Conservation (phyloP, 2,888 invertebrate species). For the Julus scanicus region DNA sequence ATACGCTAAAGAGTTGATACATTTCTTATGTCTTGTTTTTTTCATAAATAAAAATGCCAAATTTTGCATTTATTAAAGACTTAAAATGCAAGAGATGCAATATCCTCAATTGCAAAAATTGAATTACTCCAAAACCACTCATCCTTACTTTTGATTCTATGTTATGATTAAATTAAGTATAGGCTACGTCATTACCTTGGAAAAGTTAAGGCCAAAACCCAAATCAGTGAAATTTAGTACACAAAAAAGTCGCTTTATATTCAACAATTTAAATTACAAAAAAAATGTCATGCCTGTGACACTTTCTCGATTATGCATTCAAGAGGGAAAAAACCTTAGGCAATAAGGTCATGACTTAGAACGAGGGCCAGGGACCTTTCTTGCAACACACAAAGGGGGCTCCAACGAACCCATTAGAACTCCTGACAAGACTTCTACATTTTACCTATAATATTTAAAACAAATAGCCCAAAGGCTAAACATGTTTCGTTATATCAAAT, state of each 20-base stretch:
- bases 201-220: too few species aligned
- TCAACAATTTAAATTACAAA: not conserved
- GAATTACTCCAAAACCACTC: too few species aligned
- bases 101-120: too few species aligned
- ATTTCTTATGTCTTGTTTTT: too few species aligned
- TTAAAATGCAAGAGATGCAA: too few species aligned
- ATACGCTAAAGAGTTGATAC: not conserved
- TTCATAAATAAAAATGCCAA: too few species aligned
- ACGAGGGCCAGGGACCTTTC: constrained; percentile 29
- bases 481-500: constrained; percentile 38
- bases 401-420: constrained; percentile 39
- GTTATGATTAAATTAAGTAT: too few species aligned
- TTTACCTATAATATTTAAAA: constrained; percentile 38
- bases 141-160: too few species aligned
- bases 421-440: constrained; percentile 27
- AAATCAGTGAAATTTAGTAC: too few species aligned
- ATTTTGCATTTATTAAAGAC: too few species aligned
- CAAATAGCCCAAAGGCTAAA: constrained; percentile 38
- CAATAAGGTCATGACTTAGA: constrained; percentile 16
- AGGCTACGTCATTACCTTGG: too few species aligned
- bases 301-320: not conserved
- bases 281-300: constrained; percentile 6
- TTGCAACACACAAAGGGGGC: not conserved
- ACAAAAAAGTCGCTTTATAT: not conserved
- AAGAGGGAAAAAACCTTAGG: not conserved